A percentile compares a stretch with the other conserved stretches of the same genome.
Evolutionary conservation across 2,888 invertebrate genomes (phyloP).

Genomic region (Peribatodes rhomboidaria): DNA sequence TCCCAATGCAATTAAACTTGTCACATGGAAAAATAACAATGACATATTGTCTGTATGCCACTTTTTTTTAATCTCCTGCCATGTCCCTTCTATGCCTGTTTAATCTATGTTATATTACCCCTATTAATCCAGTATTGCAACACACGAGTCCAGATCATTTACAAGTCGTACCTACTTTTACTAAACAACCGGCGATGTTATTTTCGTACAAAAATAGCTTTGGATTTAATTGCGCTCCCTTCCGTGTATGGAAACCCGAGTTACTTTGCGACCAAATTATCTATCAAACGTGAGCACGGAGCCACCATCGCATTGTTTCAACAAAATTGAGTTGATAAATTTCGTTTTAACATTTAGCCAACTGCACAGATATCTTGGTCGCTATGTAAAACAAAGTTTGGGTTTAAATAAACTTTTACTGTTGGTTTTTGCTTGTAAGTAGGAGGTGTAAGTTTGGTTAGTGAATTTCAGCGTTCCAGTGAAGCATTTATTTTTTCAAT

Average conservation of each 20-base stretch:
- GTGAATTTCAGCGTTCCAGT: slow-evolving; percentile 17
- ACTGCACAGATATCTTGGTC: not conserved
- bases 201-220: slow-evolving; percentile 38
- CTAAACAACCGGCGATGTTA: slow-evolving; percentile 37
- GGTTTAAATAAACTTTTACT: slow-evolving; percentile 29
- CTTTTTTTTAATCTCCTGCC: too few species aligned
- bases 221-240: slow-evolving; percentile 37
- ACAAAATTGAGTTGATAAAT: not conserved
- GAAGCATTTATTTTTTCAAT: slow-evolving; percentile 1
- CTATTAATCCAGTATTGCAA: slow-evolving; percentile 25
- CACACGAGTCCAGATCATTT: slow-evolving; percentile 21
- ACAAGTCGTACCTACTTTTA: slow-evolving; percentile 23
- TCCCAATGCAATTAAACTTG: too few species aligned
- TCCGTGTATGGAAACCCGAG: slow-evolving; percentile 41
- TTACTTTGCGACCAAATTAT: not conserved
- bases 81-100: slow-evolving; percentile 9
- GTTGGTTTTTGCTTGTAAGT: slow-evolving; percentile 17
- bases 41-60: too few species aligned
- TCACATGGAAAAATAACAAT: too few species aligned
- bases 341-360: not conserved
- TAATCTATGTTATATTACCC: slow-evolving; percentile 9
- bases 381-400: slow-evolving; percentile 21
- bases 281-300: not conserved
- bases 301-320: not conserved
- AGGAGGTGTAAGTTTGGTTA: slow-evolving; percentile 9